phyloP scores from a whole-genome alignment of 2,113 vertebrate species.

The Cercocebus atys region DNA sequence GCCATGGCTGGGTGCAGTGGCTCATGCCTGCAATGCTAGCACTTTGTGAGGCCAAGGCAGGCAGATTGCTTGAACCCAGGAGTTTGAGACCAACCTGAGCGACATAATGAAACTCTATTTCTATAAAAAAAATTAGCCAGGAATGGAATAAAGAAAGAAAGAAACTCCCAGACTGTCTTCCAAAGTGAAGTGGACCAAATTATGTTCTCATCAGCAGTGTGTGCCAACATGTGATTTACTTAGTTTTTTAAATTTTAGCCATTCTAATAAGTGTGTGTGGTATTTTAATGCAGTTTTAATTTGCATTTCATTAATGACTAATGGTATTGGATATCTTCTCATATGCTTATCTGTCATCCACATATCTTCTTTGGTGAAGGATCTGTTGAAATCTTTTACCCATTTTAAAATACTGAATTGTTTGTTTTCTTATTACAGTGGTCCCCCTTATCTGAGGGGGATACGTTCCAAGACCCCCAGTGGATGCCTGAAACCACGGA shows the following conservation, averaged over 20 bases:
- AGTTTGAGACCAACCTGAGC: too few relatives aligned
- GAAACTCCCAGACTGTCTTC: not conserved
- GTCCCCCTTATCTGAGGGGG: not conserved
- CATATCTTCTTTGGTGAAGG: not conserved
- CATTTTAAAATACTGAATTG: not conserved
- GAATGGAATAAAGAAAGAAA: too few relatives aligned
- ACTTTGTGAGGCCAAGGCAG: too few relatives aligned
- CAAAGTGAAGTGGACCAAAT: not conserved
- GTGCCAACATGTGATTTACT: not conserved
- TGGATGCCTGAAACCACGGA: not conserved
- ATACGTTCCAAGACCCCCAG: not conserved
- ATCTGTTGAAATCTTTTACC: not conserved
- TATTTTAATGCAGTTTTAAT: not conserved
- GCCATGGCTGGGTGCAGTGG: not conserved
- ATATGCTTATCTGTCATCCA: not conserved
- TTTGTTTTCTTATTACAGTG: not conserved
- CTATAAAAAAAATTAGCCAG: too few relatives aligned
- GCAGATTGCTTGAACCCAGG: too few relatives aligned
- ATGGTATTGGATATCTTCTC: not conserved
- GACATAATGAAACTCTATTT: too few relatives aligned
- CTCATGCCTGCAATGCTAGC: too few relatives aligned
- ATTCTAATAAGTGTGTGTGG: not conserved
- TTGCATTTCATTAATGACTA: not conserved
- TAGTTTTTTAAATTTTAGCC: not conserved
- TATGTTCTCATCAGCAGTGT: not conserved